phyloP scores from a whole-genome alignment of 2,113 vertebrate genomes.

The Alectura lathami region DNA sequence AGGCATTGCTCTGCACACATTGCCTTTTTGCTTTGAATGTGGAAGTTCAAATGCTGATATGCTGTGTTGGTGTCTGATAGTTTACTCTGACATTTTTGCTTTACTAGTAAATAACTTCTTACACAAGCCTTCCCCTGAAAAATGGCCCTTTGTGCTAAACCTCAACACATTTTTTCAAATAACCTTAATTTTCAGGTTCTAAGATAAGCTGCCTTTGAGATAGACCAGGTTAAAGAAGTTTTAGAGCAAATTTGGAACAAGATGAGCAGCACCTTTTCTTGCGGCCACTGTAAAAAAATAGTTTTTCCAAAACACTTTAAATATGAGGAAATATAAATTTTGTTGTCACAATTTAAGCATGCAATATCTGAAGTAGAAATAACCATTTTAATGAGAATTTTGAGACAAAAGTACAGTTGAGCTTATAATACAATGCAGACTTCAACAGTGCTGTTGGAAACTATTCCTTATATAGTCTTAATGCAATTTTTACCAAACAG shows the following conservation, averaged over 20 bases:
- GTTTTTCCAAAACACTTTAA: conserved; percentile 10
- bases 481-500: neutral
- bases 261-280: neutral
- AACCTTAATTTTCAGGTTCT: neutral
- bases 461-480: neutral
- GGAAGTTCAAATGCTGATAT: neutral
- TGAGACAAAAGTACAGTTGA: neutral
- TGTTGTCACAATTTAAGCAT: neutral
- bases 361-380: conserved; percentile 2
- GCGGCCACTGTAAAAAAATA: neutral
- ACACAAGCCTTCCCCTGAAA: neutral
- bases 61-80: neutral
- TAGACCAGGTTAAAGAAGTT: neutral
- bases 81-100: neutral
- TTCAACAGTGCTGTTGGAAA: neutral
- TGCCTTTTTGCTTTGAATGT: neutral
- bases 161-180: neutral
- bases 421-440: neutral
- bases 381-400: neutral
- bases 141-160: neutral
- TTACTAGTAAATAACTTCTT: neutral
- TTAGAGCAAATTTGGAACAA: neutral
- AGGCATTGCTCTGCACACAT: neutral
- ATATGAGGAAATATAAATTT: neutral
- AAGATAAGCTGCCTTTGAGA: neutral